Evolutionary conservation across 2,113 vertebrate genomes (phyloP).

Genomic region (Collichthys lucidus): DNA sequence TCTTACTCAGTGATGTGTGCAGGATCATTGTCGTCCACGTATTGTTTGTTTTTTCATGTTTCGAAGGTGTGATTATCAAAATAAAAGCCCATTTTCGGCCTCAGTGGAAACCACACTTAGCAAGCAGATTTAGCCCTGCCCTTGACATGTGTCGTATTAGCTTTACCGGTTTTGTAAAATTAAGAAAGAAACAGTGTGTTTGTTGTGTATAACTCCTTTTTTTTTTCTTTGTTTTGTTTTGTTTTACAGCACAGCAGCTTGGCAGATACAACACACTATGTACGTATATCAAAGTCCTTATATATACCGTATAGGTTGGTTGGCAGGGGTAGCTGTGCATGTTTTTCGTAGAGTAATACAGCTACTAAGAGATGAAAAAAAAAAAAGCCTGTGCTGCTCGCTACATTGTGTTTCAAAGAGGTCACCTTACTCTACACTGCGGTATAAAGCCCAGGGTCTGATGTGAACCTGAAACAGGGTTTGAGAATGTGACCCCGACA

Average conservation of each 20-base stretch:
- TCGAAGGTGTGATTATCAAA: constrained; percentile 6
- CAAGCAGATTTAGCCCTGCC: constrained; percentile 40
- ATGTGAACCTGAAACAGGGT: constrained; percentile 43
- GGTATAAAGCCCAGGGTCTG: constrained; percentile 58
- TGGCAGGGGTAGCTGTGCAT: constrained; percentile 66
- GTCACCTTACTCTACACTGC: constrained; percentile 56
- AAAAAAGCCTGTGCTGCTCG: constrained; percentile 73
- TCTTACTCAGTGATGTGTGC: not conserved
- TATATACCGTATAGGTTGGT: constrained; percentile 59
- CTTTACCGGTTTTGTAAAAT: constrained; percentile 58
- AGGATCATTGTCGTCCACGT: not conserved
- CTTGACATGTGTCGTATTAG: constrained; percentile 39
- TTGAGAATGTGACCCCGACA: constrained; percentile 36
- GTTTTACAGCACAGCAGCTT: constrained; percentile 70
- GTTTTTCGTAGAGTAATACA: constrained; percentile 51
- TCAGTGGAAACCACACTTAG: constrained; percentile 49
- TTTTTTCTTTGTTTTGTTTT: not conserved
- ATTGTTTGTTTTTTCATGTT: not conserved
- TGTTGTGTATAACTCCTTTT: constrained; percentile 34
- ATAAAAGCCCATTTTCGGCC: constrained; percentile 59
- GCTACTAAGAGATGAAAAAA: constrained; percentile 65
- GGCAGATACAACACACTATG: constrained; percentile 64
- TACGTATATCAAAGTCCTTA: constrained; percentile 65
- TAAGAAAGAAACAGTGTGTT: constrained; percentile 56
- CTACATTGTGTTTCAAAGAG: constrained; percentile 72